Base-by-base conservation (phyloP, 2,888 invertebrate genomes). In the Halictus ligatus region DNA sequence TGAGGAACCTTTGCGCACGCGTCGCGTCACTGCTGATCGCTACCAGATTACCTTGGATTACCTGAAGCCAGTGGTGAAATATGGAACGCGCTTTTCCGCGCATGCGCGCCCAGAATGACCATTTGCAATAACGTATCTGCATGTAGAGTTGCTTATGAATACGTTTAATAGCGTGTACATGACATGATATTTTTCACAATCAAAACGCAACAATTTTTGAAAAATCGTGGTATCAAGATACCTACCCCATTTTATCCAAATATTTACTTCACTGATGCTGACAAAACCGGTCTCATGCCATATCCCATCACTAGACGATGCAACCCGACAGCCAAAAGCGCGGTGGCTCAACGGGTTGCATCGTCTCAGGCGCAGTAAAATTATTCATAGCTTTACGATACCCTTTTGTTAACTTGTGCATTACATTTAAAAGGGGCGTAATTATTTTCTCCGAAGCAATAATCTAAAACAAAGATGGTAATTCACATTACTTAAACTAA, bases 21-120 rank as follows among this genome's bases (percentile, higher is more conserved):
- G 81, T 48, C 43, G 81, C 72, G 81, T 48, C 21, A 10, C 35
- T 21, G 35, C 8, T 35, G 10, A 67, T 67, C 35, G 29, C 54
- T n/a, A n/a, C n/a, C 10, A 6, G 54, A 50, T 18, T 18, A 50
- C 48, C 43, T 43, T 35, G 35, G 43, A 43, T 35, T 46, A 15
- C 13, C n/a, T 10, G 58, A 58, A n/a, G 18, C 54, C 21, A 54
- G 21, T 21, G 54, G 1, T 54, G 50, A 50, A 12, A n/a, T 58
- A n/a, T 58, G 58, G 58, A 4, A 58, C n/a, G 12, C 2, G 12
- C 4, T 58, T 21, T n/a, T 1, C 0, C 4, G 58, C 58, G n/a
- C n/a, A n/a, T 58, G 58, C n/a, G n/a, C 0, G 12, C 12, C n/a
- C n/a, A n/a, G 10, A 58, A 58, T 58, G 7, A 6, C 21, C 21